These are phyloP conservation scores for Campylomormyrus tamandua DNA, from an alignment of 2,113 vertebrate species.

Conservation along the genomic window DNA sequence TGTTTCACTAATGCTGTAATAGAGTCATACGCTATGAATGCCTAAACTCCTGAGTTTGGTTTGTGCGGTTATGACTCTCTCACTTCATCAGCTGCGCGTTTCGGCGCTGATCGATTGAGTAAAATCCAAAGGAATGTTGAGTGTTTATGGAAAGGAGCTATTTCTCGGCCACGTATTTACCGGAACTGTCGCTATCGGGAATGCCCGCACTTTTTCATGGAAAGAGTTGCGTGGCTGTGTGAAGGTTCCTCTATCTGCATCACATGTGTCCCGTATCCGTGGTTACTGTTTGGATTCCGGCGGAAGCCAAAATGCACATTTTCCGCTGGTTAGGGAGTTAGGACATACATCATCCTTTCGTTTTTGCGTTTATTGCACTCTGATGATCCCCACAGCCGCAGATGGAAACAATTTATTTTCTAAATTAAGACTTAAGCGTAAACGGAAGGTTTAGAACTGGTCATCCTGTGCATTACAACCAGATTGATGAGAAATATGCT, in stretches of 20 bases:
- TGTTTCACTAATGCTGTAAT: background rate
- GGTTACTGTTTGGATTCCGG: slow-evolving; percentile 14
- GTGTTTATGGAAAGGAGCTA: slow-evolving; percentile 13
- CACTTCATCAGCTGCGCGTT: background rate
- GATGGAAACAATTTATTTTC: background rate
- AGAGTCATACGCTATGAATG: background rate
- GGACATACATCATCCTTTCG: background rate
- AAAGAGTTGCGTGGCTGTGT: background rate
- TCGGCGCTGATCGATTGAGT: background rate
- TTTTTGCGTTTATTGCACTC: background rate
- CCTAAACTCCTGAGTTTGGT: background rate
- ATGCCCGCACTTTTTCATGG: background rate
- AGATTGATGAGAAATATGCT: background rate
- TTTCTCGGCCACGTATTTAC: slow-evolving; percentile 18
- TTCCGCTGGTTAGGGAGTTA: background rate
- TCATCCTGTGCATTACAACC: background rate
- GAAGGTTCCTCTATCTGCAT: background rate
- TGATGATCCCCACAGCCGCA: background rate
- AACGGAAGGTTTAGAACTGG: background rate
- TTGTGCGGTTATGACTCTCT: background rate
- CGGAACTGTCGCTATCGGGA: background rate
- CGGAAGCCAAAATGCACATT: background rate
- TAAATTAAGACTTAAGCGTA: background rate
- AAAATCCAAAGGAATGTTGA: background rate
- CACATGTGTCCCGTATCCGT: background rate